phyloP scores from a whole-genome alignment of 1,140 invertebrate genomes.

The Maconellicoccus hirsutus region DNA sequence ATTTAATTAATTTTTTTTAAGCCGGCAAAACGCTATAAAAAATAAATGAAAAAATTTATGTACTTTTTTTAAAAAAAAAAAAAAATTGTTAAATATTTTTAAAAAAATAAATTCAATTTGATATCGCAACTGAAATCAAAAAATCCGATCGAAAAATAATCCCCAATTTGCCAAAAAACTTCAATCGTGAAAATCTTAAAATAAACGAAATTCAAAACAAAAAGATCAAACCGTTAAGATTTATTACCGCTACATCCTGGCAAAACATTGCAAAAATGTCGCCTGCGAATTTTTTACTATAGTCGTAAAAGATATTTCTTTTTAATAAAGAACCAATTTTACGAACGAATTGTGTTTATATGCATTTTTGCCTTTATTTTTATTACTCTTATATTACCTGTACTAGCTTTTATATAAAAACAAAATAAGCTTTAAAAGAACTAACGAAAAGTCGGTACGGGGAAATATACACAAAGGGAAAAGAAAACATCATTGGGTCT shows the following conservation, averaged over 20 bases:
- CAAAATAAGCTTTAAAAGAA: not conserved
- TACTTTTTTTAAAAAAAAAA: no score
- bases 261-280: slow-evolving; percentile 5
- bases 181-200: not conserved
- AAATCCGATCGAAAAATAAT: no score
- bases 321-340: slow-evolving; percentile 22
- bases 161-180: no score
- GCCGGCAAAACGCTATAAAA: no score
- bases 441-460: not conserved
- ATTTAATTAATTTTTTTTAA: not conserved
- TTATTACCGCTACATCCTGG: not conserved
- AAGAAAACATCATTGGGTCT: not conserved
- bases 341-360: slow-evolving; percentile 15
- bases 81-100: no score
- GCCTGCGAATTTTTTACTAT: slow-evolving; percentile 9
- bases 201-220: not conserved
- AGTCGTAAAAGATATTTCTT: slow-evolving; percentile 17
- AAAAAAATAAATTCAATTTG: no score
- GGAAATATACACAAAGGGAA: not conserved
- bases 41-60: no score
- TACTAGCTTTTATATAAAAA: not conserved
- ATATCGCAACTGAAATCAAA: no score
- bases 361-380: not conserved
- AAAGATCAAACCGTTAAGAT: not conserved
- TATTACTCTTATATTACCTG: not conserved